Base-by-base conservation (phyloP, 2,888 invertebrate species). In the Cantharis rufa region DNA sequence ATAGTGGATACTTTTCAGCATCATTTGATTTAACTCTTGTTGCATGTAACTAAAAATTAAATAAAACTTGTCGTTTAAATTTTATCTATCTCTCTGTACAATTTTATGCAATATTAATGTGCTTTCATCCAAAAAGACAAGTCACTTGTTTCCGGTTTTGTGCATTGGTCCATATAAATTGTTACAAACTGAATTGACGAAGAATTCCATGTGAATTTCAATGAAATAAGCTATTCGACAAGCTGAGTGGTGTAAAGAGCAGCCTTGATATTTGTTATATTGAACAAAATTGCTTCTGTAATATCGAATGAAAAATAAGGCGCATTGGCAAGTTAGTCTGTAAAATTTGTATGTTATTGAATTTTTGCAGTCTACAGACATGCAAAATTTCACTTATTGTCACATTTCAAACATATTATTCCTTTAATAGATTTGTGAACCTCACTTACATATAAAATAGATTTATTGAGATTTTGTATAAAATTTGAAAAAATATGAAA, bases 181-280 rank as follows among this genome's bases (percentile, higher is more conserved):
- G 71, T 48, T 71, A 75, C 75, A 75, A 71, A 66, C 75, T 70
- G 66, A 75, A 71, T 64, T 75, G 74, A 70, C 74, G 74, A 73
- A 69, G 74, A 74, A 74, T 69, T 69, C 69, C 66, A 69, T 70
- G 75, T 64, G 71, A 75, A 75, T 71, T 75, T 75, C 75, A 75
- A 75, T 75, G 75, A 75, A 75, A 75, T 75, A 75, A 75, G 71
- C 71, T 64, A 75, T 75, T 75, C 70, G 75, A 75, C 75, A 75
- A 66, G 27, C 75, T 62, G 75, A 75, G 75, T 71, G 75, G 71
- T 75, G 71, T 66, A 68, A 69, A 74, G 70, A 74, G 70, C 70
- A 74, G 74, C 48, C 70, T 70, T 70, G 69, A 74, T 74, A 74
- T 74, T 74, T 74, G 74, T 74, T 70, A 74, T 74, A 74, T 74